Conservation (phyloP, 1,140 invertebrate species). For the Scaptodrosophila lebanonensis region DNA sequence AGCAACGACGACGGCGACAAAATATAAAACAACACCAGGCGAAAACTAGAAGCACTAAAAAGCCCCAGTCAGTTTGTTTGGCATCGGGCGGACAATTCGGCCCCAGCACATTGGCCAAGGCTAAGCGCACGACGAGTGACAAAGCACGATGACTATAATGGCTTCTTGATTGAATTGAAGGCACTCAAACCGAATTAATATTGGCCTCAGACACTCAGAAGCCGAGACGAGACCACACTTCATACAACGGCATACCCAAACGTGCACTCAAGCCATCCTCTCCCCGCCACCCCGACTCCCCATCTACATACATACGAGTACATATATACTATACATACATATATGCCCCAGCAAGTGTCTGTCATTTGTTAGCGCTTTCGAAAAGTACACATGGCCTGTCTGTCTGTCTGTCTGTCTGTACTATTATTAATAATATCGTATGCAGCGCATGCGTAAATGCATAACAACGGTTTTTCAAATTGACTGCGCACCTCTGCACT, state of each 20-base stretch:
- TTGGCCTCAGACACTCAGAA: constrained; percentile 64
- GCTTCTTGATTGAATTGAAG: constrained; percentile 69
- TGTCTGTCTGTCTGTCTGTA: no score
- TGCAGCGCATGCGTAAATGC: constrained; percentile 70
- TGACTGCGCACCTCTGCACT: constrained; percentile 40
- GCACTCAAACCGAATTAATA: constrained; percentile 65
- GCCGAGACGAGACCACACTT: not conserved
- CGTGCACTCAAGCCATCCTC: constrained; percentile 34
- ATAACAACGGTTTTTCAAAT: constrained; percentile 74
- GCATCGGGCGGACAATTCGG: constrained; percentile 4
- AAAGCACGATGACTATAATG: constrained; percentile 54
- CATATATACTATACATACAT: not conserved
- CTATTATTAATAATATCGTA: constrained; percentile 54
- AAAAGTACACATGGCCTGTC: constrained; percentile 38
- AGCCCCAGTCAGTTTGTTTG: no score
- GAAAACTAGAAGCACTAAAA: constrained; percentile 64
- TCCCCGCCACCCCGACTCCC: not conserved
- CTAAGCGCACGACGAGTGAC: constrained; percentile 57
- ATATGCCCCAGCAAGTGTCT: constrained; percentile 4
- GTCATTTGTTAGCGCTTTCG: constrained; percentile 61
- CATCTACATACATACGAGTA: constrained; percentile 36
- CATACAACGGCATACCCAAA: constrained; percentile 51
- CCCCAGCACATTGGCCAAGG: constrained; percentile 39
- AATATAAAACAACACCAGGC: constrained; percentile 38
- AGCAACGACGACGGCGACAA: constrained; percentile 51